Evolutionary conservation across 2,888 invertebrate species (phyloP).

Genomic region (Nyleta sp.): DNA sequence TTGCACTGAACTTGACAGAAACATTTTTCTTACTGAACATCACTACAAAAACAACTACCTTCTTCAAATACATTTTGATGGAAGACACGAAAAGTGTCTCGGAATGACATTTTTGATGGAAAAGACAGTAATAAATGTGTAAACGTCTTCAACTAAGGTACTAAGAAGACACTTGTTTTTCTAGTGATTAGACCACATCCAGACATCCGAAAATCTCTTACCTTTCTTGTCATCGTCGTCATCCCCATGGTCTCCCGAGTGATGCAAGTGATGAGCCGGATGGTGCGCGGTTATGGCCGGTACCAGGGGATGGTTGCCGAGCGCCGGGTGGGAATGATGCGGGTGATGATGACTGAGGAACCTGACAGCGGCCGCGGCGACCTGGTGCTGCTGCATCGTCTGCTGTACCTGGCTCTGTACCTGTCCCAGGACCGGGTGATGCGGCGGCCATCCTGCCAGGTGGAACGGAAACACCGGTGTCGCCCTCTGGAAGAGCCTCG

Average conservation of each 20-base stretch:
- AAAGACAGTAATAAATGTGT: too few species aligned
- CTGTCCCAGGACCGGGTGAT: conserved; percentile 80
- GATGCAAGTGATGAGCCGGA: conserved; percentile 78
- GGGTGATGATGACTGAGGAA: conserved; percentile 79
- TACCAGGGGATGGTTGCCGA: conserved; percentile 78
- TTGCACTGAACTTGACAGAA: too few species aligned
- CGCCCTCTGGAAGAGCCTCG: conserved; percentile 79
- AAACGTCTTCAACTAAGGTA: too few species aligned
- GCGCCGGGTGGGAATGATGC: conserved; percentile 78
- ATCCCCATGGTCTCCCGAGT: conserved; percentile 76
- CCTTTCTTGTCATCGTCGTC: conserved; percentile 82
- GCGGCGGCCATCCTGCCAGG: conserved; percentile 80
- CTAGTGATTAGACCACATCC: too few species aligned
- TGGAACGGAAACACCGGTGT: conserved; percentile 81
- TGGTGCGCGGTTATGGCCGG: conserved; percentile 77
- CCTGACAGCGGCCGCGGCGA: conserved; percentile 77
- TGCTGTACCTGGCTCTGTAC: conserved; percentile 80
- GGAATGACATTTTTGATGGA: too few species aligned
- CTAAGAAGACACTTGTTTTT: too few species aligned
- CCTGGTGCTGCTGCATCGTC: conserved; percentile 79
- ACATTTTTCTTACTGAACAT: too few species aligned
- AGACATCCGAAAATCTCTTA: too few species aligned
- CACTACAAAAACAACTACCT: too few species aligned
- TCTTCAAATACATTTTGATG: too few species aligned
- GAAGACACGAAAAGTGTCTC: too few species aligned